A percentile compares a stretch with the other conserved stretches of the same genome.
phyloP scores from a whole-genome alignment of 2,888 invertebrate species.

The Andrena praecox region DNA sequence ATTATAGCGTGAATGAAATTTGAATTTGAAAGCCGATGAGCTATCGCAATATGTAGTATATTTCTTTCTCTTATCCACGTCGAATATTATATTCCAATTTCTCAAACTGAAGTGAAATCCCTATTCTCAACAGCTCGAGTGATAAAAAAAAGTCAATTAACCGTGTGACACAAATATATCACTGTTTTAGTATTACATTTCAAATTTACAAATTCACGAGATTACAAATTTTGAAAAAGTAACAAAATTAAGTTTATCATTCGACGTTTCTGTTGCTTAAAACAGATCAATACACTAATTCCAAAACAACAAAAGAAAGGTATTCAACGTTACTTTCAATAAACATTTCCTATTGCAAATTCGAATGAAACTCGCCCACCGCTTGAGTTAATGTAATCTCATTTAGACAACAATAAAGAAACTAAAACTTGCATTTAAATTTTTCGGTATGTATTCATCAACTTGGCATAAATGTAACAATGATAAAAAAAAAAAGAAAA shows the following conservation, averaged over 20 bases:
- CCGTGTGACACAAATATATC: no score
- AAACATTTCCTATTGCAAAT: background rate
- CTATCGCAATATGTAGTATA: background rate
- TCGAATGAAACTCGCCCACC: background rate
- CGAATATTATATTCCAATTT: no score
- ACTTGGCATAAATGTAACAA: background rate
- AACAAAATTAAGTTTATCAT: no score
- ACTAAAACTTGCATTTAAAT: background rate
- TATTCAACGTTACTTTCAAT: background rate
- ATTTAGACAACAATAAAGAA: background rate
- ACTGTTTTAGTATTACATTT: no score
- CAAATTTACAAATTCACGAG: no score
- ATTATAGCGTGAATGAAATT: background rate
- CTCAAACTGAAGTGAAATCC: no score
- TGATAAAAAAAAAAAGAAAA: background rate
- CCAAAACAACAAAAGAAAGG: background rate
- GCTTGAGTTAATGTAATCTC: background rate
- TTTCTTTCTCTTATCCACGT: background rate
- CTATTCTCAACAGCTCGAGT: no score
- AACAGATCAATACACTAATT: background rate
- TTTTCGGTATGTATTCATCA: background rate
- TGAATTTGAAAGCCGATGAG: background rate
- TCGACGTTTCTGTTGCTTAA: background rate
- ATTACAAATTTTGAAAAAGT: no score
- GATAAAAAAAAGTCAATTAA: no score